Conservation (phyloP, 1,140 invertebrate species). For the Pseudomyrmex concolor region DNA sequence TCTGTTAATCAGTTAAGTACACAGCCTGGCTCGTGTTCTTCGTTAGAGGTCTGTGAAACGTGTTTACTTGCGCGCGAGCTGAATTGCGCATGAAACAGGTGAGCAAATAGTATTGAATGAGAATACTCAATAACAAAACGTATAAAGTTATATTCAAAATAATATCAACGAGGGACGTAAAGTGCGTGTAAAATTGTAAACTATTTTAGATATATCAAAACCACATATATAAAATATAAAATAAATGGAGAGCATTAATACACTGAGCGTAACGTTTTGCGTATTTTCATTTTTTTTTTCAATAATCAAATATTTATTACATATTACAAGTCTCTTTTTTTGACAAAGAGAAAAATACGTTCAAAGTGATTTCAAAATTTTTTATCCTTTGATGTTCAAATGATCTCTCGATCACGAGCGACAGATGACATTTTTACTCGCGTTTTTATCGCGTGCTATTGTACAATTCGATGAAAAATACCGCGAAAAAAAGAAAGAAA, state of each 20-base stretch:
- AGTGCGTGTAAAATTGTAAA: too few species aligned
- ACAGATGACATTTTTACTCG: slow-evolving; percentile 20
- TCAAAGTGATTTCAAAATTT: background rate
- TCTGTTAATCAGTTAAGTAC: slow-evolving; percentile 66
- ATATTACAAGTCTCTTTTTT: background rate
- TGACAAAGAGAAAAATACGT: too few species aligned
- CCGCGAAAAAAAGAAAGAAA: slow-evolving; percentile 43
- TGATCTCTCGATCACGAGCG: background rate
- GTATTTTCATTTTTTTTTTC: background rate
- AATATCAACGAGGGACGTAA: background rate
- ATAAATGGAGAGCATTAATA: too few species aligned
- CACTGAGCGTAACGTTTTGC: too few species aligned
- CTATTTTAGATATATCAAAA: background rate
- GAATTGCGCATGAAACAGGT: slow-evolving; percentile 54
- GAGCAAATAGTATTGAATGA: slow-evolving; percentile 56
- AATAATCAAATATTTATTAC: background rate
- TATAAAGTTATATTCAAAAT: slow-evolving; percentile 9
- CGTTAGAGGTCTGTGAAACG: slow-evolving; percentile 60
- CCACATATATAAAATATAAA: background rate
- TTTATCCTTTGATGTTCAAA: slow-evolving; percentile 24
- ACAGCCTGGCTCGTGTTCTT: slow-evolving; percentile 59
- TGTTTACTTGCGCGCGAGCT: slow-evolving; percentile 53
- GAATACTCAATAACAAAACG: slow-evolving; percentile 34
- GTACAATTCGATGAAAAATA: slow-evolving; percentile 34
- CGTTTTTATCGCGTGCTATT: background rate